Evolutionary conservation across 2,888 invertebrate species (phyloP).

Genomic region (Calliopum simillimum): DNA sequence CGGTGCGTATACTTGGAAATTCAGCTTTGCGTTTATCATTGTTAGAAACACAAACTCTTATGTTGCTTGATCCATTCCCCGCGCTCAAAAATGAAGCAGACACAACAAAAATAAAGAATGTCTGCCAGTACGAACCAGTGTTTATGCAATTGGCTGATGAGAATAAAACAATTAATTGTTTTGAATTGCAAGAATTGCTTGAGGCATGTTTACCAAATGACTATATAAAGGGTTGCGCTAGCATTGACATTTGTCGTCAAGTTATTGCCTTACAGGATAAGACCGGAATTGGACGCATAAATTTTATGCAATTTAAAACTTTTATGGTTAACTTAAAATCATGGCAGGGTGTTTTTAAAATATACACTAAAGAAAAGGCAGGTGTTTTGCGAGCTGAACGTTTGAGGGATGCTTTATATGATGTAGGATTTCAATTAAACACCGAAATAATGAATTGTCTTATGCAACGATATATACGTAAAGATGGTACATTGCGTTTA

Average conservation of each 20-base stretch:
- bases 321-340: constrained; percentile 91
- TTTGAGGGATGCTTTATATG: constrained; percentile 83
- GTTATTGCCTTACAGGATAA: constrained; percentile 89
- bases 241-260: constrained; percentile 91
- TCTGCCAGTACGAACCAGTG: constrained; percentile 85
- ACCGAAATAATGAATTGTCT: constrained; percentile 86
- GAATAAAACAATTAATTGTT: constrained; percentile 87
- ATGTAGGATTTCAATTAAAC: constrained; percentile 89
- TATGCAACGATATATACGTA: constrained; percentile 89
- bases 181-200: constrained; percentile 88
- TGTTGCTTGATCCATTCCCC: constrained; percentile 65
- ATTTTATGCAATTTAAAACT: constrained; percentile 88
- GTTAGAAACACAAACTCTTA: constrained; percentile 71
- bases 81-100: constrained; percentile 69
- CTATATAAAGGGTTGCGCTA: constrained; percentile 94
- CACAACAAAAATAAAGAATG: constrained; percentile 65
- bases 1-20: constrained; percentile 83
- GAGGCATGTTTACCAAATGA: constrained; percentile 94
- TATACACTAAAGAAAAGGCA: constrained; percentile 90
- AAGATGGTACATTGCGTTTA: constrained; percentile 90
- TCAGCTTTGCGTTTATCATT: constrained; percentile 81
- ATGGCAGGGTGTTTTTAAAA: constrained; percentile 92
- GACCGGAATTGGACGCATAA: constrained; percentile 82
- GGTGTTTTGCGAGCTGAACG: constrained; percentile 90
- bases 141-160: constrained; percentile 92